Conservation (phyloP, 2,888 invertebrate species). For the Linhomoeus sp. region DNA sequence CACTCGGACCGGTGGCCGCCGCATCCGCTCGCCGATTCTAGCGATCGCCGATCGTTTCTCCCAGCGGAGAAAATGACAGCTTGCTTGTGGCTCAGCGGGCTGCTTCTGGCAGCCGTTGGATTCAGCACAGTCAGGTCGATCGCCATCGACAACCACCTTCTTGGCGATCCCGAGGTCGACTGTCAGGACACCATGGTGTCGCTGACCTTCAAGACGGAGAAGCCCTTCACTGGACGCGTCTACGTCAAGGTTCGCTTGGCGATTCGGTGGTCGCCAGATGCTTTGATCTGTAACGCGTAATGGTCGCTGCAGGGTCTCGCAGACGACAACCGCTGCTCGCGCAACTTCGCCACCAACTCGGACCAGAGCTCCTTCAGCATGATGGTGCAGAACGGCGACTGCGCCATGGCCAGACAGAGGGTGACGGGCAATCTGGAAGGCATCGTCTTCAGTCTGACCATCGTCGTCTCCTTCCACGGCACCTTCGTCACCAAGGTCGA, state of each 20-base stretch:
- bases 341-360: slow-evolving; percentile 17
- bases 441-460: slow-evolving; percentile 19
- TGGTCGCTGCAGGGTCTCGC: slow-evolving; percentile 17
- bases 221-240: slow-evolving; percentile 21
- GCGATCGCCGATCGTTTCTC: too few species aligned
- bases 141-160: slow-evolving; percentile 16
- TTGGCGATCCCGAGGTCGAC: slow-evolving; percentile 16
- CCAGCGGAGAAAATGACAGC: too few species aligned
- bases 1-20: too few species aligned
- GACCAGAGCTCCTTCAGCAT: slow-evolving; percentile 17
- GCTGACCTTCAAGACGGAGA: slow-evolving; percentile 20
- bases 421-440: slow-evolving; percentile 20
- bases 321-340: slow-evolving; percentile 17
- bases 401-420: slow-evolving; percentile 19
- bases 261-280: too few species aligned
- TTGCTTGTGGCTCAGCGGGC: too few species aligned
- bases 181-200: slow-evolving; percentile 15
- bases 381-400: slow-evolving; percentile 20
- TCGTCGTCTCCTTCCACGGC: slow-evolving; percentile 22
- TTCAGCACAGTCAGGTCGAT: too few species aligned
- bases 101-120: too few species aligned
- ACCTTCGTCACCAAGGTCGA: slow-evolving; percentile 14
- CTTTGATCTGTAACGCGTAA: too few species aligned
- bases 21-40: too few species aligned
- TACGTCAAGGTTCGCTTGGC: slow-evolving; percentile 4